Conservation (phyloP, 2,113 vertebrate species). For the Corythoichthys haematopterus region DNA sequence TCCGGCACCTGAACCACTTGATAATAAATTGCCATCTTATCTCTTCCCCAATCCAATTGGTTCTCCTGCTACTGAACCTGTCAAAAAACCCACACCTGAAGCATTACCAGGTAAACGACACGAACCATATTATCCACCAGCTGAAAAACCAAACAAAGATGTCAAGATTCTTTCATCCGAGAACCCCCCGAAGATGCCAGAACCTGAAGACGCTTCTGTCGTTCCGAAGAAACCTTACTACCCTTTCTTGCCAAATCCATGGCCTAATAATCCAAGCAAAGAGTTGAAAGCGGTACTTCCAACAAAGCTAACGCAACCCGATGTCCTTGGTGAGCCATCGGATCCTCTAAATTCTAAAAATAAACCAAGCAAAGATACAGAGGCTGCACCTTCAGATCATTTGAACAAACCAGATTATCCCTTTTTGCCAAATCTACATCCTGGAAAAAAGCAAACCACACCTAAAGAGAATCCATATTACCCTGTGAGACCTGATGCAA, state of each 20-base stretch:
- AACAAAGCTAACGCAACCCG: too few relatives aligned
- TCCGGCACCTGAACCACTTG: not conserved
- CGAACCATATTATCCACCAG: not conserved
- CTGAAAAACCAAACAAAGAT: not conserved
- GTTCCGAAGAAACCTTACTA: not conserved
- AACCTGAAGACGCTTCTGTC: not conserved
- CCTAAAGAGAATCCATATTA: too few relatives aligned
- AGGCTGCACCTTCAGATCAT: not conserved
- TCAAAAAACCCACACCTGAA: not conserved
- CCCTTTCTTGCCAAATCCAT: not conserved
- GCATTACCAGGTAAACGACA: not conserved
- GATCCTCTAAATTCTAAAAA: too few relatives aligned
- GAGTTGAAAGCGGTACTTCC: not conserved
- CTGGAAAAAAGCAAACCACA: too few relatives aligned
- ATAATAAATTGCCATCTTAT: not conserved
- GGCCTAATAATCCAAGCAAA: not conserved
- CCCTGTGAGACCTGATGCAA: not conserved
- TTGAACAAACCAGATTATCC: too few relatives aligned
- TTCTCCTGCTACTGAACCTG: not conserved
- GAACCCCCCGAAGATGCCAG: not conserved
- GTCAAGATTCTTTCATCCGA: not conserved
- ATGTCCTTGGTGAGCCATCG: too few relatives aligned
- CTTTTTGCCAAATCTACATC: too few relatives aligned
- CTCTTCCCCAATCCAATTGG: constrained; percentile 5
- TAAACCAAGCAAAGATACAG: not conserved